phyloP scores from a whole-genome alignment of 2,113 vertebrate genomes.

The Callipepla squamata region DNA sequence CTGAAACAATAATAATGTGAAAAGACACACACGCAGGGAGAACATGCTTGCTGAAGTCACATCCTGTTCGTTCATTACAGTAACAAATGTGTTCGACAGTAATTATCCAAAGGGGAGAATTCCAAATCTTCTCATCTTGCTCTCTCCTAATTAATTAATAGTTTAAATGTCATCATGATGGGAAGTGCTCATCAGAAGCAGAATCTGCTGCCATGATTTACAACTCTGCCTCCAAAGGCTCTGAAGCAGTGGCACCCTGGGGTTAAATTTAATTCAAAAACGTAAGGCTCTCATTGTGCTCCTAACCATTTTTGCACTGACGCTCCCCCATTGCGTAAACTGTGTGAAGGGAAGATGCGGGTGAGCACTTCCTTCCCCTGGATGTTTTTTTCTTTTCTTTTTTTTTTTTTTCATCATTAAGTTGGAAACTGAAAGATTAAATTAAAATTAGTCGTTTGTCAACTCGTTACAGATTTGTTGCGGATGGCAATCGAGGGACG shows the following conservation, averaged over 20 bases:
- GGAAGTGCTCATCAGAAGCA: constrained; percentile 82
- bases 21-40: not conserved
- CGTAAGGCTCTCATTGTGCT: constrained; percentile 71
- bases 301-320: constrained; percentile 66
- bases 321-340: constrained; percentile 69
- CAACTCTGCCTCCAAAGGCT: constrained; percentile 70
- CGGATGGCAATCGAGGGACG: constrained; percentile 70
- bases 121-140: constrained; percentile 81
- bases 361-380: constrained; percentile 35
- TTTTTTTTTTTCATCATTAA: constrained; percentile 27
- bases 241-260: constrained; percentile 78
- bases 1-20: not conserved
- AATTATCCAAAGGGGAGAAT: constrained; percentile 77
- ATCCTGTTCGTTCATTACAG: constrained; percentile 69
- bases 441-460: constrained; percentile 80
- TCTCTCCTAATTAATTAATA: constrained; percentile 87
- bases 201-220: constrained; percentile 81
- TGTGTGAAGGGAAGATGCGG: constrained; percentile 67
- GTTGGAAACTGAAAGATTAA: constrained; percentile 73
- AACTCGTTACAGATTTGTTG: constrained; percentile 75
- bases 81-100: constrained; percentile 74
- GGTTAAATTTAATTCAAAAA: constrained; percentile 84
- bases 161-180: constrained; percentile 88
- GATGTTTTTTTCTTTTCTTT: not conserved
- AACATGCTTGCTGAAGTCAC: constrained; percentile 13